phyloP scores from a whole-genome alignment of 2,888 invertebrate genomes.

The Gymnoscelis rufifasciata region DNA sequence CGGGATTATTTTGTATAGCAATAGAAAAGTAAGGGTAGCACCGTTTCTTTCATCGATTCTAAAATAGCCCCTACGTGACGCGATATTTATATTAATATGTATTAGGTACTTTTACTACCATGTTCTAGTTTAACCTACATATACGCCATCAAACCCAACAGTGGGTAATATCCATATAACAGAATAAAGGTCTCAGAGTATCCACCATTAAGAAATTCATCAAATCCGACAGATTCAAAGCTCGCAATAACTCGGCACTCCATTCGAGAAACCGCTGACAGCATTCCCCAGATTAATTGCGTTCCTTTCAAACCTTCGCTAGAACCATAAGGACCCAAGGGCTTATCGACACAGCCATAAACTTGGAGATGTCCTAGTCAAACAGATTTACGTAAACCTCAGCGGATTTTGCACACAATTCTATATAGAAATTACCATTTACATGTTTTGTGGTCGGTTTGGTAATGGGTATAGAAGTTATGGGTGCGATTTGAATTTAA shows the following conservation, averaged over 20 bases:
- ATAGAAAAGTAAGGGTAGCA: too few relatives aligned
- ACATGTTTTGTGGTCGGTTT: neutral
- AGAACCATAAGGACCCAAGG: neutral
- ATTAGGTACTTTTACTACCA: too few relatives aligned
- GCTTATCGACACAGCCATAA: conserved; percentile 49
- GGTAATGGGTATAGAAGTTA: neutral
- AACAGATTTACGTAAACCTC: conserved; percentile 17
- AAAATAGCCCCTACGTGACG: too few relatives aligned
- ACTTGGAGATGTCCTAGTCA: conserved; percentile 33
- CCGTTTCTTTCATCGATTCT: too few relatives aligned
- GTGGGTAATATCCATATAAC: too few relatives aligned
- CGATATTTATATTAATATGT: too few relatives aligned
- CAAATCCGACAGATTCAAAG: neutral
- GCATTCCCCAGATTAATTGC: conserved; percentile 42
- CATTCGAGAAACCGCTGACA: conserved; percentile 30
- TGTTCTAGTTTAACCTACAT: too few relatives aligned
- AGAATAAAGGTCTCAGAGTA: too few relatives aligned
- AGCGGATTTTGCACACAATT: conserved; percentile 6
- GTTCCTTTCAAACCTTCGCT: conserved; percentile 6
- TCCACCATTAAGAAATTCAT: neutral
- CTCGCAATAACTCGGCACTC: conserved; percentile 4
- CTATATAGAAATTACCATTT: conserved; percentile 10
- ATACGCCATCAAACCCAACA: too few relatives aligned
- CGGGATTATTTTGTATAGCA: too few relatives aligned
- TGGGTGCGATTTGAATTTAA: neutral